These are phyloP conservation scores for Eubucco bourcierii DNA, from an alignment of 2,113 vertebrate genomes.

Conservation along the genomic window DNA sequence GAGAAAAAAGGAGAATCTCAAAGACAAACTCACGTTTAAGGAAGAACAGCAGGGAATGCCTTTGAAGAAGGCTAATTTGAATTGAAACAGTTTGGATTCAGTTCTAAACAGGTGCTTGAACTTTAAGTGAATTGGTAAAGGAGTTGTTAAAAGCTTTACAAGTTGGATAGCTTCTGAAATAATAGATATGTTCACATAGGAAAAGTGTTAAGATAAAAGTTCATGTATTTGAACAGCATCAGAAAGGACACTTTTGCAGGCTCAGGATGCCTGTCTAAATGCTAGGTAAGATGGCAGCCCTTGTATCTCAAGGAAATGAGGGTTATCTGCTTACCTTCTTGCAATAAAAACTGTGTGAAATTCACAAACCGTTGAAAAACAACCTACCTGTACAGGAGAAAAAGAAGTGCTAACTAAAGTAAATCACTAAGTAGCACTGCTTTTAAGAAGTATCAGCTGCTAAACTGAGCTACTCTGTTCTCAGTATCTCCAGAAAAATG, in stretches of 20 bases:
- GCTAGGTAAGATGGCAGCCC: background rate
- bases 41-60: background rate
- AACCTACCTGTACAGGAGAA: background rate
- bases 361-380: background rate
- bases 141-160: background rate
- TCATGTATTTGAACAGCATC: background rate
- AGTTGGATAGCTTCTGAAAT: background rate
- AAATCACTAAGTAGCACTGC: background rate
- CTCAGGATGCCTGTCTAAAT: background rate
- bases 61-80: background rate
- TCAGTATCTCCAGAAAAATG: background rate
- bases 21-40: background rate
- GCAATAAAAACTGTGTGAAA: background rate
- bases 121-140: background rate
- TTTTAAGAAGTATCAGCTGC: background rate
- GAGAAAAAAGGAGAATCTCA: background rate
- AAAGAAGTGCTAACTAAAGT: background rate
- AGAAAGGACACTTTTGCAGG: background rate
- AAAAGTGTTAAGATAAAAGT: background rate
- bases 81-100: background rate
- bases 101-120: background rate
- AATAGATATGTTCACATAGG: background rate
- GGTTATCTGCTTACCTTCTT: background rate
- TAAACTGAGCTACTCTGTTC: background rate
- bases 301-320: background rate